Conservation (phyloP, 1,140 invertebrate species). For the Ylistrum balloti region DNA sequence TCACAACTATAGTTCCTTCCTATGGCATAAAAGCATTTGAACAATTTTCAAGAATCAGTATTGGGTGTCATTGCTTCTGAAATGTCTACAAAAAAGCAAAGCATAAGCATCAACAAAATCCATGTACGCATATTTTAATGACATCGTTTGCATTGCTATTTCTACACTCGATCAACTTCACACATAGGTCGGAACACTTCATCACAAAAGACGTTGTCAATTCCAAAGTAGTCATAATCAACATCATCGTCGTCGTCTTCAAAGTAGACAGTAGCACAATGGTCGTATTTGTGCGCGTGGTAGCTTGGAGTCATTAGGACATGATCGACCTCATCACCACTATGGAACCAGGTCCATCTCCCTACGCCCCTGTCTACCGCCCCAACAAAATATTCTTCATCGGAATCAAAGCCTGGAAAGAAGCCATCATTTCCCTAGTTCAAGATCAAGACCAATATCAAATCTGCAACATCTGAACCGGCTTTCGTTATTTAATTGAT, state of each 20-base stretch:
- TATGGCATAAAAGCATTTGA: too few relatives aligned
- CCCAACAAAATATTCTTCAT: background rate
- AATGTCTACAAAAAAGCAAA: too few relatives aligned
- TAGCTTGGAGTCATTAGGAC: background rate
- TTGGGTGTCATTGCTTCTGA: too few relatives aligned
- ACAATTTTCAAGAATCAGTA: too few relatives aligned
- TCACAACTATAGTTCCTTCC: too few relatives aligned
- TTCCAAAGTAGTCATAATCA: too few relatives aligned
- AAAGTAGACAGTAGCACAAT: background rate
- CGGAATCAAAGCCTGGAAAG: background rate
- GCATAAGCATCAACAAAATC: too few relatives aligned
- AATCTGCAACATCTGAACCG: too few relatives aligned
- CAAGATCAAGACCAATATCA: too few relatives aligned
- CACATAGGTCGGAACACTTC: constrained; percentile 1
- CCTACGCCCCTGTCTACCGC: constrained; percentile 29
- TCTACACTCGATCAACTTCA: background rate
- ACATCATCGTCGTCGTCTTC: background rate
- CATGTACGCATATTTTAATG: too few relatives aligned
- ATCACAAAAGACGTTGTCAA: background rate
- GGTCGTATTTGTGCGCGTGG: constrained; percentile 7
- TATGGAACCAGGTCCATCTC: background rate
- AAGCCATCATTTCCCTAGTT: background rate
- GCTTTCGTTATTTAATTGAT: too few relatives aligned
- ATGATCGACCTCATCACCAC: background rate
- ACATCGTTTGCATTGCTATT: too few relatives aligned